These are phyloP conservation scores for Esox niger DNA, from an alignment of 2,113 vertebrate species.

Conservation along the genomic window DNA sequence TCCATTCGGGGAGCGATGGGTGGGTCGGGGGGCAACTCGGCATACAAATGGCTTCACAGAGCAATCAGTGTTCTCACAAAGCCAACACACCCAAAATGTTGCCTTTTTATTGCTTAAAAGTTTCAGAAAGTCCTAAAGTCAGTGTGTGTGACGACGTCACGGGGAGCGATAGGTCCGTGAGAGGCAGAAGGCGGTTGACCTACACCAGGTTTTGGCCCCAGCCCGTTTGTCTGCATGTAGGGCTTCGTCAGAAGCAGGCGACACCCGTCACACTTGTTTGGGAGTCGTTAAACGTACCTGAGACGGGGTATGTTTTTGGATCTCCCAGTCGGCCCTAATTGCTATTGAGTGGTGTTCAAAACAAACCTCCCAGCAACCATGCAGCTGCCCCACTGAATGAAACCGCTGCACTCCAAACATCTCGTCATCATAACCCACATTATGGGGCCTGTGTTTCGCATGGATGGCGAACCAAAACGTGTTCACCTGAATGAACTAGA, in stretches of 20 bases:
- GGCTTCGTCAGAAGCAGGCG: conserved; percentile 45
- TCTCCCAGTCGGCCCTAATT: conserved; percentile 52
- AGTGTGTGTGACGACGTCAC: conserved; percentile 57
- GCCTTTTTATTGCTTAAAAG: conserved; percentile 58
- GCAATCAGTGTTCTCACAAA: conserved; percentile 22
- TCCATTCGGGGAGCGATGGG: conserved; percentile 5
- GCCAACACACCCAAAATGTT: conserved; percentile 40
- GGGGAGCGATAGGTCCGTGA: conserved; percentile 53
- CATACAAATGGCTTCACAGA: conserved; percentile 21
- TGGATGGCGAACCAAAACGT: conserved; percentile 32
- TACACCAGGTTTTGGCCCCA: conserved; percentile 30
- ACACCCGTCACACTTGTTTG: conserved; percentile 59
- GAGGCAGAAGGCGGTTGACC: conserved; percentile 47
- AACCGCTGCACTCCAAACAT: conserved; percentile 43
- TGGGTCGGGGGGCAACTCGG: not conserved
- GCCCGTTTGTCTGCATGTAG: conserved; percentile 16
- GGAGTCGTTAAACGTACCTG: conserved; percentile 67
- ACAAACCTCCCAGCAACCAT: conserved; percentile 41
- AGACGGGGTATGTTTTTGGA: conserved; percentile 51
- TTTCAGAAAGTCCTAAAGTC: conserved; percentile 59
- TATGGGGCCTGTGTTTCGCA: conserved; percentile 19
- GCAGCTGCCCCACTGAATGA: conserved; percentile 19
- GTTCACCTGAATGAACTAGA: conserved; percentile 38
- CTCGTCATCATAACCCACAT: conserved; percentile 36
- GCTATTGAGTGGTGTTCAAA: conserved; percentile 54